Percentiles rank a stretch among this genome's conserved stretches.
These are phyloP conservation scores for Troides oblongomaculatus DNA, from an alignment of 2,888 invertebrate species.

Conservation along the genomic window DNA sequence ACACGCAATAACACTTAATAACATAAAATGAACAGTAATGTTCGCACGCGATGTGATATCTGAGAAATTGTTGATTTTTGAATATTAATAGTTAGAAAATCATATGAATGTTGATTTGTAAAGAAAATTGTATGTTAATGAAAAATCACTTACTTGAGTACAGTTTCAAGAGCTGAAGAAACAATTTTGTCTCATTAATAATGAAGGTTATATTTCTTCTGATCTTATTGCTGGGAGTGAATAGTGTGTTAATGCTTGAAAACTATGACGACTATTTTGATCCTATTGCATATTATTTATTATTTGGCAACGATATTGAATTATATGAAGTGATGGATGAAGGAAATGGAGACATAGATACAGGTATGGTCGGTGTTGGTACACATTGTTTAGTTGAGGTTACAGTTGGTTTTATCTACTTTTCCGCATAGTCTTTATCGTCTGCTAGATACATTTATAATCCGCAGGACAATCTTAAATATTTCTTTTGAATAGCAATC, in stretches of 20 bases:
- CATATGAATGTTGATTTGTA: not conserved
- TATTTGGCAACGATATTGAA: conserved; percentile 18
- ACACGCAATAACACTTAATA: not conserved
- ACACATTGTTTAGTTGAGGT: not conserved
- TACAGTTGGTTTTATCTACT: not conserved
- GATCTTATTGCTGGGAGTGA: not conserved
- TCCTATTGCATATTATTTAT: conserved; percentile 18
- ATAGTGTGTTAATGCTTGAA: not conserved
- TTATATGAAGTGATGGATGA: not conserved
- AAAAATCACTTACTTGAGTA: not conserved
- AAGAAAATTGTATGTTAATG: not conserved
- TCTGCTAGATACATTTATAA: too few species aligned
- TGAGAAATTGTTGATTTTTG: not conserved
- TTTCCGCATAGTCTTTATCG: too few species aligned
- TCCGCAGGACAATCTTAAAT: too few species aligned
- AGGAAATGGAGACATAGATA: not conserved
- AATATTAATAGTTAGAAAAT: not conserved
- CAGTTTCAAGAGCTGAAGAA: not conserved
- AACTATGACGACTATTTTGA: conserved; percentile 19
- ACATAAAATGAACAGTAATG: not conserved
- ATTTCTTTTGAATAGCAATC: too few species aligned
- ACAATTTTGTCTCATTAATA: not conserved
- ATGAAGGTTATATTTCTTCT: conserved; percentile 7
- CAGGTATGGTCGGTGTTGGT: conserved; percentile 7
- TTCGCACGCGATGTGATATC: not conserved